Evolutionary conservation across 2,888 invertebrate species (phyloP), one percentile per base, ranked within the genome.

Genomic region (Dorcus parallelipipedus): DNA sequence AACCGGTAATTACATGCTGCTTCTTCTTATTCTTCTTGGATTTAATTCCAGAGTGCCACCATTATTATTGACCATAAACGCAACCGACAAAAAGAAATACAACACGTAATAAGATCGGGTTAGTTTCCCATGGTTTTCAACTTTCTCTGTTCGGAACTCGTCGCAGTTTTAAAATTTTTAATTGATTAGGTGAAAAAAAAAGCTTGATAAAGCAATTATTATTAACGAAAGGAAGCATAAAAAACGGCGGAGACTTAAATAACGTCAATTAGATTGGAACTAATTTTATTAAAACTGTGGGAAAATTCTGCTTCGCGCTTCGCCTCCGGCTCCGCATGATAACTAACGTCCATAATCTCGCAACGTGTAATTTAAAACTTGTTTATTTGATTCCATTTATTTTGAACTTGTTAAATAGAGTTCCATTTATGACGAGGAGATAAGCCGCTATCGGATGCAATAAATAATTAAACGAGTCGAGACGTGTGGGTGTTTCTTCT

Each of bases 211-310:
- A 33, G 26, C 26, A 33, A 33, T 33, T 33, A 33, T 33, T 45
- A 42, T 7, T 9, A 17, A 23, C 23, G 23, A 10, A 45, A 23
- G 45, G 23, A 45, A 45, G 17, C 23, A 6, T 23, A 45, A 45
- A 45, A 45, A 45, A 23, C 23, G 45, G 17, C 45, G 45, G 17
- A 17, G 20, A 23, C 17, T 20, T 45, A 45, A 45, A 45, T 45
- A 45, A 45, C 45, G 20, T 45, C 45, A 45, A 45, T 45, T 47
- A 53, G 45, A 38, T 53, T 43, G 38, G 14, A 26, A 43, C 42
- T 53, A 53, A 53, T 54, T 54, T 41, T 49, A 40, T 41, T 54
- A 54, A 54, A 49, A 6, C 49, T 49, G 54, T 54, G 54, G 40
- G 54, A 54, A 54, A 54, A 54, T 20, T 49, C 14, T 8, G 40